phyloP scores from a whole-genome alignment of 1,140 invertebrate genomes.

The Brachionus koreanus region DNA sequence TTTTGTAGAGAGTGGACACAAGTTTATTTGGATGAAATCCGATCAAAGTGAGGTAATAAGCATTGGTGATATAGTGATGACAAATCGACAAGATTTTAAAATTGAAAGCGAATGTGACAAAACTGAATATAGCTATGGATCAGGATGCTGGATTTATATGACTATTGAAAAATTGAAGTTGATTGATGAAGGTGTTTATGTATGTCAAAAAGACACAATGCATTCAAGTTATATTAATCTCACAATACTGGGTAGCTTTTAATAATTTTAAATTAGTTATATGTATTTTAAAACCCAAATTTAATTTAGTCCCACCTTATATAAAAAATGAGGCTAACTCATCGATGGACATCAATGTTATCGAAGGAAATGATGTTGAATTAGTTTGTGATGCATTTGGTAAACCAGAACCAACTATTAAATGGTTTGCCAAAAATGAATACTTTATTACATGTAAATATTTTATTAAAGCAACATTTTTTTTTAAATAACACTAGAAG shows the following conservation, averaged over 20 bases:
- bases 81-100: neutral
- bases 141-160: neutral
- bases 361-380: slow-evolving; percentile 13
- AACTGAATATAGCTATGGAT: neutral
- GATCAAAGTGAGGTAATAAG: slow-evolving; percentile 9
- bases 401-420: slow-evolving; percentile 4
- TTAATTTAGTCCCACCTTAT: slow-evolving; percentile 17
- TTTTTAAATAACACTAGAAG: too few relatives aligned
- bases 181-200: slow-evolving; percentile 12
- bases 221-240: neutral
- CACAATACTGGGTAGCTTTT: slow-evolving; percentile 10
- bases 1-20: slow-evolving; percentile 1
- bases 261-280: neutral
- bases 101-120: neutral
- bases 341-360: neutral
- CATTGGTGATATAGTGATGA: neutral
- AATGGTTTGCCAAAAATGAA: slow-evolving; percentile 30
- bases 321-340: neutral
- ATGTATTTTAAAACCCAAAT: neutral
- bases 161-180: neutral
- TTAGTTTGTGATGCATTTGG: slow-evolving; percentile 1
- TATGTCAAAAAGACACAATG: slow-evolving; percentile 37
- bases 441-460: neutral
- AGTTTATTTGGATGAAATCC: slow-evolving; percentile 29
- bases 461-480: neutral